Conservation (phyloP, 2,888 invertebrate species). For the Exocentrus adspersus region DNA sequence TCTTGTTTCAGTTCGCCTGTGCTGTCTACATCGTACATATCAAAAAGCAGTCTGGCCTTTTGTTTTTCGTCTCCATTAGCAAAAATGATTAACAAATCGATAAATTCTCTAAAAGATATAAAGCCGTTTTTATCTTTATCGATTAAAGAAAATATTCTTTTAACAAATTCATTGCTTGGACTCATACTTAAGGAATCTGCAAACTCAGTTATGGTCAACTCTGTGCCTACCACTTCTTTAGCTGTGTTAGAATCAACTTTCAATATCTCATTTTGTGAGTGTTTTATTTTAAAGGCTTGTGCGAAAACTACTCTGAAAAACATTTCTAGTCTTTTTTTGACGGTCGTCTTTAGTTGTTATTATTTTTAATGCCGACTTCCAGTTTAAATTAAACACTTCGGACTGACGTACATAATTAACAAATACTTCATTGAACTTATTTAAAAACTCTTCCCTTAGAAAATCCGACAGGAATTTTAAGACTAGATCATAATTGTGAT, state of each 20-base stretch:
- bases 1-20: conserved; percentile 63
- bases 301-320: conserved; percentile 68
- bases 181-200: conserved; percentile 70
- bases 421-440: conserved; percentile 60
- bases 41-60: conserved; percentile 67
- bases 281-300: conserved; percentile 64
- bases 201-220: conserved; percentile 69
- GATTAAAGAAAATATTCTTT: conserved; percentile 67
- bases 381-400: conserved; percentile 48
- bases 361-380: conserved; percentile 55
- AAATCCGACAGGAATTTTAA: conserved; percentile 63
- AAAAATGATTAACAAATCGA: conserved; percentile 70
- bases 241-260: conserved; percentile 61
- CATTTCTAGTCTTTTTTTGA: conserved; percentile 64
- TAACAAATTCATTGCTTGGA: conserved; percentile 67
- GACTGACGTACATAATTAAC: conserved; percentile 43
- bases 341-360: conserved; percentile 65
- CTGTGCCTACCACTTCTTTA: conserved; percentile 65
- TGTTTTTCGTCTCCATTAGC: conserved; percentile 66
- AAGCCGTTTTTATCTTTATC: conserved; percentile 71
- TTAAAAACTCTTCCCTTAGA: conserved; percentile 60
- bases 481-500: conserved; percentile 68
- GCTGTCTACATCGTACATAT: conserved; percentile 69
- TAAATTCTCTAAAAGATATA: conserved; percentile 71
- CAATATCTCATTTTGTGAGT: conserved; percentile 61